Evolutionary conservation across 1,140 invertebrate species (phyloP), one percentile per base, ranked within the genome.

Genomic region (Polypedilum vanderplanki): DNA sequence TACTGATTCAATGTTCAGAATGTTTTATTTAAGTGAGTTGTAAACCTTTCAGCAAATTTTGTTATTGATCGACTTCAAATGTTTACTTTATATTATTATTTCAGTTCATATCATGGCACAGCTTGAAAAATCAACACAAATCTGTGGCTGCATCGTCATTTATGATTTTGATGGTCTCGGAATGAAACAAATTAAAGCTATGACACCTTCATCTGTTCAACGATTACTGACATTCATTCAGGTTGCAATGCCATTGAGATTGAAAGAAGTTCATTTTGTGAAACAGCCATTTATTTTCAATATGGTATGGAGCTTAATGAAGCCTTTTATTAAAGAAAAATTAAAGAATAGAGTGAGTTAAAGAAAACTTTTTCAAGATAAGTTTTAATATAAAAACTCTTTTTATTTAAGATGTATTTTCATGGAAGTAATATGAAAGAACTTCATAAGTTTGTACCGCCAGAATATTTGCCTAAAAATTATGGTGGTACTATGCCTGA

Each of bases 201-300:
- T 93, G n/a, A 87, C 88, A 1, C 90, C 90, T 18, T 81, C 87
- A 1, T 93, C 92, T 80, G 90, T 90, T 20, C 88, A 89, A 83
- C 86, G 88, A 75, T 86, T 93, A 22, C 85, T 94, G 67, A 87
- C 85, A 20, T 94, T 93, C 81, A 92, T 94, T 75, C 92, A 94
- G 81, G 93, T 96, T 76, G 93, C 93, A 1, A 94, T 96, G 89
- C 94, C 94, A 24, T 84, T 94, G 15, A 86, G 94, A 76, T 87
- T 96, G 78, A 95, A 94, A 81, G 93, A 94, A 81, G 91, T 96
- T 10, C 94, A 96, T 83, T 91, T 97, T 78, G 89, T 97, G 0
- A 95, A 95, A 80, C 90, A 96, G 79, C 94, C 94, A 0, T 92
- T 91, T 83, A 84, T 96, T 70, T 95, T 96, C 82, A 94, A 93